Conservation (phyloP, 2,888 invertebrate species). For the Tipula helvola region DNA sequence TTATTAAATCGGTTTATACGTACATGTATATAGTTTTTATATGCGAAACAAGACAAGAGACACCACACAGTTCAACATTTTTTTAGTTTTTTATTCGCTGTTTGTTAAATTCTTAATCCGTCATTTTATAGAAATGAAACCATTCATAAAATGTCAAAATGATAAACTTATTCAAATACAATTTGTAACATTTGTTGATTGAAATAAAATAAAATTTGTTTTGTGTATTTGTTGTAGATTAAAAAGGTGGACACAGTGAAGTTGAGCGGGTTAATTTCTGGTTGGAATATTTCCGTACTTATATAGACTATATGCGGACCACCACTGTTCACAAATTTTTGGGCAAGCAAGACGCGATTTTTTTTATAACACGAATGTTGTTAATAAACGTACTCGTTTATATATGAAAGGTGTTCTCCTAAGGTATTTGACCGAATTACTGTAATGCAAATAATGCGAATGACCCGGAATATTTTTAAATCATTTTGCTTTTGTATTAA, state of each 20-base stretch:
- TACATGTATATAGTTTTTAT: background rate
- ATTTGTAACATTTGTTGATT: background rate
- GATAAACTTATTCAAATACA: background rate
- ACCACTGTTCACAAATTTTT: background rate
- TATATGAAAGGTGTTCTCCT: background rate
- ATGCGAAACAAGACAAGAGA: background rate
- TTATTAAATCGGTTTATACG: background rate
- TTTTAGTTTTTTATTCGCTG: background rate
- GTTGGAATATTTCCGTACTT: background rate
- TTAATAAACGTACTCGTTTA: background rate
- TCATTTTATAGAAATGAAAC: background rate
- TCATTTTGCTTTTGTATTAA: background rate
- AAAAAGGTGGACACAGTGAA: background rate
- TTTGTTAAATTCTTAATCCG: background rate
- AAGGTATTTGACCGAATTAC: background rate
- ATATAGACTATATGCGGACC: background rate
- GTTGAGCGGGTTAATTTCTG: background rate
- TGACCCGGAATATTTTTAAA: background rate
- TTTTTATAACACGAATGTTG: background rate
- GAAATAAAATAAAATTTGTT: background rate
- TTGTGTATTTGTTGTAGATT: background rate
- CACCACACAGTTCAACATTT: background rate
- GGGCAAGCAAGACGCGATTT: background rate
- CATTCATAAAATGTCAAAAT: background rate
- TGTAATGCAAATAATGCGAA: background rate